Conservation (phyloP, 2,113 vertebrate species). For the Psilopogon haemacephalus region DNA sequence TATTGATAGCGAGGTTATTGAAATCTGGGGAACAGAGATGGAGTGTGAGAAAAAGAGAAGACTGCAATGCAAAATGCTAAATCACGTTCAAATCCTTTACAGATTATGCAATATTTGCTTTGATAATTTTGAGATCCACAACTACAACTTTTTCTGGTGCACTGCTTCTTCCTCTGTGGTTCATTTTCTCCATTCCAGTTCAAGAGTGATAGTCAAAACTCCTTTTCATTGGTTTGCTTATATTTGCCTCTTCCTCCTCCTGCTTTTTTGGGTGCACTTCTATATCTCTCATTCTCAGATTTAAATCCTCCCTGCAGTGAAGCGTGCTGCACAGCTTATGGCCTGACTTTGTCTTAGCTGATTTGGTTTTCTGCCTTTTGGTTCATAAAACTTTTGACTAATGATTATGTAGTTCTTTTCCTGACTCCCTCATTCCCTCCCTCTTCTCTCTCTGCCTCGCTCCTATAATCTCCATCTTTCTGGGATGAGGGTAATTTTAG, state of each 20-base stretch:
- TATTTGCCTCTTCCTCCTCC: neutral
- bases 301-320: neutral
- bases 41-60: neutral
- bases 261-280: neutral
- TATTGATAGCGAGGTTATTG: neutral
- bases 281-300: neutral
- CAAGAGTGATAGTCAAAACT: neutral
- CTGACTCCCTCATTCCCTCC: neutral
- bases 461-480: neutral
- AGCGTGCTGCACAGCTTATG: neutral
- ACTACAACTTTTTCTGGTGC: neutral
- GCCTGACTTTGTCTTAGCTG: neutral
- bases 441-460: neutral
- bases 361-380: neutral
- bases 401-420: neutral
- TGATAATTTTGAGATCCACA: neutral
- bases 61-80: neutral
- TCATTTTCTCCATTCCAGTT: neutral
- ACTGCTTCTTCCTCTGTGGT: neutral
- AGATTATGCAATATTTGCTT: neutral
- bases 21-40: neutral
- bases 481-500: neutral
- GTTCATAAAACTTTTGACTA: neutral
- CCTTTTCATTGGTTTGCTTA: neutral
- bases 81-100: neutral